Conservation (phyloP, 1,140 invertebrate species). For the Dinoponera quadriceps region DNA sequence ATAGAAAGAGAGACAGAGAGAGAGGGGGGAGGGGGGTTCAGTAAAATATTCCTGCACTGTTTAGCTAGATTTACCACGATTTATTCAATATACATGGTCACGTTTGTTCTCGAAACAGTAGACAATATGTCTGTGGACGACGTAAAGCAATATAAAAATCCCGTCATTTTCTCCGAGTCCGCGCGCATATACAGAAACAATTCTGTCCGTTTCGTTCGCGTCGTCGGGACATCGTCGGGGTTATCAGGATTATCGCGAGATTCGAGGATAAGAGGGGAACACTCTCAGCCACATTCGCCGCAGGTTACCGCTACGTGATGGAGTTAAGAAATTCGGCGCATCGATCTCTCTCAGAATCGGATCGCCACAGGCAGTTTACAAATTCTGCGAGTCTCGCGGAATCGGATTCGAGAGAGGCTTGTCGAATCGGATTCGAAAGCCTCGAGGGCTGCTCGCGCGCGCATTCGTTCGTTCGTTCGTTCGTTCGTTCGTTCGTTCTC, state of each 20-base stretch:
- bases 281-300: slow-evolving; percentile 39
- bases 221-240: neutral
- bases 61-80: slow-evolving; percentile 3
- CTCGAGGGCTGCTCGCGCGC: neutral
- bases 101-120: neutral
- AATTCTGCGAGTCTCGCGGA: slow-evolving; percentile 35
- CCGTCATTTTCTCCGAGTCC: neutral
- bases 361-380: slow-evolving; percentile 52
- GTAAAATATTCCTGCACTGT: neutral
- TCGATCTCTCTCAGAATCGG: slow-evolving; percentile 44
- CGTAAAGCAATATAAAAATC: neutral
- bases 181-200: slow-evolving; percentile 27
- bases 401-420: slow-evolving; percentile 22
- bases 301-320: slow-evolving; percentile 50
- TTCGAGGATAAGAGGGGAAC: slow-evolving; percentile 21
- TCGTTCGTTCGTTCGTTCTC: neutral
- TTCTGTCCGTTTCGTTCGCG: slow-evolving; percentile 11
- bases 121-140: neutral
- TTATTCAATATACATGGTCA: neutral
- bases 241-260: slow-evolving; percentile 35
- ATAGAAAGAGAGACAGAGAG: no score
- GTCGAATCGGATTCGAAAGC: slow-evolving; percentile 17
- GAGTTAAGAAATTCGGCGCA: slow-evolving; percentile 53
- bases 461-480: neutral
- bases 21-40: no score